Evolutionary conservation across 2,888 invertebrate species (phyloP).

Genomic region (Blera fallax): DNA sequence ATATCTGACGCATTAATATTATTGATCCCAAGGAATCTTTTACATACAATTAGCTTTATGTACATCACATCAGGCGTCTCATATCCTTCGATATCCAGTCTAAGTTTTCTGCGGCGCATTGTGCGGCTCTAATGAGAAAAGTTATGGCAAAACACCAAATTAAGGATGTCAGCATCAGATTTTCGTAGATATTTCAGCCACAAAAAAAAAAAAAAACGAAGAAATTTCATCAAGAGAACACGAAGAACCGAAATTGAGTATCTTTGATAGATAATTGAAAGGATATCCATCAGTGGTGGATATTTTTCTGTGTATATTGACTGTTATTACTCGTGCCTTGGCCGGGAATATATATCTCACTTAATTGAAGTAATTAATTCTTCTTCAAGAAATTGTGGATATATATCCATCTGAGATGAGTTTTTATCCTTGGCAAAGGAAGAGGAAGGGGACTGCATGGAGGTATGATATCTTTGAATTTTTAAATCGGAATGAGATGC

Average conservation of each 20-base stretch:
- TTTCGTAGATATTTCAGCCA: background rate
- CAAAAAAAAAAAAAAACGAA: background rate
- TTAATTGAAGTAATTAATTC: background rate
- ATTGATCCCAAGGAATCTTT: background rate
- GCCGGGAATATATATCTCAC: too few species aligned
- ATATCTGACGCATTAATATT: slow-evolving; percentile 9
- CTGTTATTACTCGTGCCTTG: background rate
- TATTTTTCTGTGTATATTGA: background rate
- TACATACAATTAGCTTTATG: background rate
- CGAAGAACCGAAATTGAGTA: background rate
- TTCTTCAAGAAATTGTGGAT: background rate
- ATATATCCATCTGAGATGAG: background rate
- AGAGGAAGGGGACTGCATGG: too few species aligned
- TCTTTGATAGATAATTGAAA: background rate
- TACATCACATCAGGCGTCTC: background rate
- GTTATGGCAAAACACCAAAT: background rate
- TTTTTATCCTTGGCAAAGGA: background rate
- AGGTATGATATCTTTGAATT: too few species aligned
- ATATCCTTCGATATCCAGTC: background rate
- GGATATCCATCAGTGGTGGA: background rate
- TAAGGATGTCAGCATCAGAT: background rate
- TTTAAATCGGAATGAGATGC: too few species aligned
- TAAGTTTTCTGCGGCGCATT: background rate
- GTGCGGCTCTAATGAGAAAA: background rate
- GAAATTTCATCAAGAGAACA: background rate